Evolutionary conservation across 2,797 vertebrate species (phyloP).

Genomic region (Myotis vivesi): DNA sequence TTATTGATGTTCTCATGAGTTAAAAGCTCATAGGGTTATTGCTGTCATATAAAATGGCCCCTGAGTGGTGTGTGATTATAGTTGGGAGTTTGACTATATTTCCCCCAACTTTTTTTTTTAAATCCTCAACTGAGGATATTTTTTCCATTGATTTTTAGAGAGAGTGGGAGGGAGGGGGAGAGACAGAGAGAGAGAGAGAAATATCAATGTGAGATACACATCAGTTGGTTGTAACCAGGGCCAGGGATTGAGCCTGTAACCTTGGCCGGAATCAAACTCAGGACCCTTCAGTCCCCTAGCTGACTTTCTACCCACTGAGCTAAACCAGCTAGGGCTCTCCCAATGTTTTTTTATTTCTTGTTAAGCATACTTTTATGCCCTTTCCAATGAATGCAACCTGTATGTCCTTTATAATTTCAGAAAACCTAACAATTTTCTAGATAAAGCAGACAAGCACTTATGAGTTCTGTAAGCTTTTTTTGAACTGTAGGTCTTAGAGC

Average conservation of each 20-base stretch:
- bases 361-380: background rate
- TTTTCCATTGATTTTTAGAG: no score
- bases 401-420: background rate
- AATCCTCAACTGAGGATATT: no score
- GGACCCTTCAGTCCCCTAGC: no score
- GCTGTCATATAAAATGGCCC: background rate
- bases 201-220: no score
- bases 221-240: no score
- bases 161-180: no score
- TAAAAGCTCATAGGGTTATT: background rate
- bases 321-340: background rate
- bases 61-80: background rate
- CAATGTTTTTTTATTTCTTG: background rate
- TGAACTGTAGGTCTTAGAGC: background rate
- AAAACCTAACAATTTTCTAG: constrained; percentile 32
- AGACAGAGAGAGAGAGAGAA: no score
- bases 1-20: background rate
- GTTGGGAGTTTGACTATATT: background rate
- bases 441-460: constrained; percentile 8
- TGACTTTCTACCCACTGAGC: no score
- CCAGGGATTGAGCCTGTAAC: no score
- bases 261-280: no score
- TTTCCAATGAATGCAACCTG: background rate
- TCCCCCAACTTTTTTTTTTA: background rate
- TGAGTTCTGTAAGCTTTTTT: background rate